Conservation (phyloP, 1,140 invertebrate species). For the Cotesia chilonis region DNA sequence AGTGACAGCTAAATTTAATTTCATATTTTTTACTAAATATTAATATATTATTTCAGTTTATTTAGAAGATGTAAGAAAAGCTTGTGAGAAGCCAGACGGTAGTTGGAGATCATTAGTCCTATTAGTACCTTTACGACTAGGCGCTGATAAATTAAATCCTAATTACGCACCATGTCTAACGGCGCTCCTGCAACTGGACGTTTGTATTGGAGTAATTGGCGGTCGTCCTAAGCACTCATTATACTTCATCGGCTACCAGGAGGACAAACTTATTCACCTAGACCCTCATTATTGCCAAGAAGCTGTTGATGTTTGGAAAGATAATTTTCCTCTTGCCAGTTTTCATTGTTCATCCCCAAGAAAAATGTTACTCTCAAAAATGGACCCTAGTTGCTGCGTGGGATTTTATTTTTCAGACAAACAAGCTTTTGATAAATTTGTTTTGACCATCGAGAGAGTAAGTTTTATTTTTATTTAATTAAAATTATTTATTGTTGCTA, state of each 20-base stretch:
- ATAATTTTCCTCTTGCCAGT: conserved; percentile 76
- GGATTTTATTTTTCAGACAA: conserved; percentile 87
- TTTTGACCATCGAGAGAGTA: conserved; percentile 74
- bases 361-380: conserved; percentile 85
- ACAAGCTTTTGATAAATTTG: conserved; percentile 80
- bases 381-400: conserved; percentile 93
- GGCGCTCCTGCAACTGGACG: conserved; percentile 78
- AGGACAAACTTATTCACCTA: conserved; percentile 89
- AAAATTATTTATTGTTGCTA: conserved; percentile 25
- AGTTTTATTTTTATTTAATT: conserved; percentile 42
- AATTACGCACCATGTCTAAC: conserved; percentile 85
- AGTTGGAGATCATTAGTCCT: conserved; percentile 83
- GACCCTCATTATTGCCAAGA: conserved; percentile 95
- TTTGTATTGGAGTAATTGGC: conserved; percentile 90
- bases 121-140: conserved; percentile 85
- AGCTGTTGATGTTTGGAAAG: conserved; percentile 81
- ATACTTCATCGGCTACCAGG: conserved; percentile 92
- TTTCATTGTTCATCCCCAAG: conserved; percentile 90
- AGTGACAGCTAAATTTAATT: too few relatives aligned
- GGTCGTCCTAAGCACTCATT: conserved; percentile 90
- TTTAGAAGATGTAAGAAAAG: conserved; percentile 73
- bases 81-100: conserved; percentile 69
- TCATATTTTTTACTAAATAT: background rate
- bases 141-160: conserved; percentile 83
- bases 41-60: conserved; percentile 67